Percentiles rank a stretch among this genome's conserved stretches.
phyloP scores from a whole-genome alignment of 2,113 vertebrate species.

The Setophaga coronata region DNA sequence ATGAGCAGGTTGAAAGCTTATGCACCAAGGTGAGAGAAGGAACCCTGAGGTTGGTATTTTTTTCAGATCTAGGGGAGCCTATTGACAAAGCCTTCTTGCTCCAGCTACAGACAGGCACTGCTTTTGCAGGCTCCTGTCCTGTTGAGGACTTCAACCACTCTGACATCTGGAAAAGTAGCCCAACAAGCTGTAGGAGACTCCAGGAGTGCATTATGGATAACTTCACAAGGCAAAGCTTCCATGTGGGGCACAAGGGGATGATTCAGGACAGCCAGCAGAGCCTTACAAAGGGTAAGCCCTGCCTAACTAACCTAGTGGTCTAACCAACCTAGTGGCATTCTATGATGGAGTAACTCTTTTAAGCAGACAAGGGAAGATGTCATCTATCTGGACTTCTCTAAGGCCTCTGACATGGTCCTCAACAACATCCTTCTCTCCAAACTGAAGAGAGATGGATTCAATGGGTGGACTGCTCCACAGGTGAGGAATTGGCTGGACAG shows the following conservation, averaged over 20 bases:
- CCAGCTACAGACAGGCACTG: background rate
- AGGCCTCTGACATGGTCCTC: background rate
- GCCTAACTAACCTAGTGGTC: background rate
- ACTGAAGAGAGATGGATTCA: background rate
- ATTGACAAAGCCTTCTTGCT: background rate
- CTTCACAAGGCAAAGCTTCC: background rate
- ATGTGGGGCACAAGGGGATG: background rate
- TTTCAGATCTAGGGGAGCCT: background rate
- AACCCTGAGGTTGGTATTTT: background rate
- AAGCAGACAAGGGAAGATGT: background rate
- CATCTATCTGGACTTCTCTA: background rate
- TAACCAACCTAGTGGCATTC: background rate
- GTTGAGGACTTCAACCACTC: background rate
- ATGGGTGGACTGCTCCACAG: background rate
- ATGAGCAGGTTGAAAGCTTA: background rate
- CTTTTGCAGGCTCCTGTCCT: accelerated
- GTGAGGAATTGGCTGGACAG: background rate
- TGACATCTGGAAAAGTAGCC: background rate
- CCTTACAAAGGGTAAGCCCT: background rate
- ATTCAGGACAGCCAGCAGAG: background rate
- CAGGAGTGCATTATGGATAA: background rate
- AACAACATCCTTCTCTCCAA: background rate
- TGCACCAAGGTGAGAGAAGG: background rate
- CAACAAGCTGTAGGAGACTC: background rate
- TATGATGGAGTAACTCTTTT: background rate